These are phyloP conservation scores for Nomada fucata DNA, from an alignment of 2,888 invertebrate genomes.

Conservation along the genomic window DNA sequence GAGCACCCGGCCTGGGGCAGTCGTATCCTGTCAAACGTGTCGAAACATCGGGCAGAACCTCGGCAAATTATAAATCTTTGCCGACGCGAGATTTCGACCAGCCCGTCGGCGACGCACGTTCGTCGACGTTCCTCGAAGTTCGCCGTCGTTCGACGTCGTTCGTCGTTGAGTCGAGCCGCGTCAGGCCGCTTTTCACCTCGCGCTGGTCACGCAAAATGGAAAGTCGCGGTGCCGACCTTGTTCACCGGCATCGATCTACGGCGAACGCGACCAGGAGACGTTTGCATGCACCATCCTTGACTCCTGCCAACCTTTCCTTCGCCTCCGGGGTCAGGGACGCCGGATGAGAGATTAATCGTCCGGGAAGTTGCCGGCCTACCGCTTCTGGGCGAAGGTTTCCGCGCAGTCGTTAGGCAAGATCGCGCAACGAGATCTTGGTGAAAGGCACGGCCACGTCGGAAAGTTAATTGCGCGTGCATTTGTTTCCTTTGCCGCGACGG, in stretches of 20 bases:
- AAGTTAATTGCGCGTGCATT: not conserved
- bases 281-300: slow-evolving; percentile 74
- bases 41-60: not conserved
- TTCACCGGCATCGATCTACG: slow-evolving; percentile 60
- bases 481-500: no score
- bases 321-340: slow-evolving; percentile 71
- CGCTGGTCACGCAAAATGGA: slow-evolving; percentile 69
- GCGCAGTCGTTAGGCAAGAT: slow-evolving; percentile 25
- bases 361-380: slow-evolving; percentile 53
- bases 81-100: slow-evolving; percentile 4
- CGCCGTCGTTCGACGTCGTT: slow-evolving; percentile 34
- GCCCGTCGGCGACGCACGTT: slow-evolving; percentile 1
- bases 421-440: slow-evolving; percentile 7
- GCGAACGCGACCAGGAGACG: slow-evolving; percentile 47
- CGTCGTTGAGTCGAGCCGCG: slow-evolving; percentile 41
- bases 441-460: slow-evolving; percentile 3
- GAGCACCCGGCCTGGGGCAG: not conserved
- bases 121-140: not conserved
- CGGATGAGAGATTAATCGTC: slow-evolving; percentile 74
- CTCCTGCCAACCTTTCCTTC: slow-evolving; percentile 63
- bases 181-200: slow-evolving; percentile 37
- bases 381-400: slow-evolving; percentile 32
- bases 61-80: slow-evolving; percentile 14
- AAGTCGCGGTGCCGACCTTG: slow-evolving; percentile 61
- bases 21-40: slow-evolving; percentile 2